Percentiles rank a stretch among this genome's conserved stretches.
phyloP scores from a whole-genome alignment of 2,113 vertebrate species.

The Recurvirostra avosetta region DNA sequence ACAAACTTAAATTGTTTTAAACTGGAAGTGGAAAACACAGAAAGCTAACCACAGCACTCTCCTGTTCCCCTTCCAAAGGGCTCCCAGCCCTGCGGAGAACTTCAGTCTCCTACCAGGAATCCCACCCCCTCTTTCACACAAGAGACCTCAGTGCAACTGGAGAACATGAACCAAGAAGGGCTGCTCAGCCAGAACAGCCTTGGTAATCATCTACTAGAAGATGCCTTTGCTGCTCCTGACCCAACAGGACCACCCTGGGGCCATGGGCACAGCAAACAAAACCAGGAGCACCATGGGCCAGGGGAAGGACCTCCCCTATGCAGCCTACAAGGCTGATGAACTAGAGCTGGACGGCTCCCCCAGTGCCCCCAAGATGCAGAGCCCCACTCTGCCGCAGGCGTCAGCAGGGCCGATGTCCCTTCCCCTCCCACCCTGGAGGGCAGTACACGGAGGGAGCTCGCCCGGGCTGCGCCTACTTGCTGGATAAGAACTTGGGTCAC shows the following conservation, averaged over 20 bases:
- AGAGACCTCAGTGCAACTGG: slow-evolving; percentile 1
- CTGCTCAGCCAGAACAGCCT: neutral
- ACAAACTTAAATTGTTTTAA: neutral
- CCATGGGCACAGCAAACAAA: neutral
- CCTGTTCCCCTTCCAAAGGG: neutral
- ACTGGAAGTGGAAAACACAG: neutral
- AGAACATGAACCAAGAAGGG: neutral
- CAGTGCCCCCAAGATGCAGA: neutral
- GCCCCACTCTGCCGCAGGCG: neutral
- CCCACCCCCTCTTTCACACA: neutral
- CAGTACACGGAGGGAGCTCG: neutral
- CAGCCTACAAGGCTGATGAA: neutral
- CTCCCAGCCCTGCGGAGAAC: neutral
- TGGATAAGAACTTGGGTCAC: neutral
- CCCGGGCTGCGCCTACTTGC: neutral
- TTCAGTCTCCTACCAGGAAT: neutral
- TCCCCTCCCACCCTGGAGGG: neutral
- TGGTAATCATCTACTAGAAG: neutral
- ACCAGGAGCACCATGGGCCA: neutral
- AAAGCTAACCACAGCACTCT: neutral
- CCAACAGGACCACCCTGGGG: neutral
- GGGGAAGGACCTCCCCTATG: neutral
- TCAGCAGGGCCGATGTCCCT: neutral
- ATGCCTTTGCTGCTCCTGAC: neutral
- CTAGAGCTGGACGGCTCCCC: neutral